Base-by-base conservation (phyloP, 2,888 invertebrate species). In the Sminthurinus aureus region DNA sequence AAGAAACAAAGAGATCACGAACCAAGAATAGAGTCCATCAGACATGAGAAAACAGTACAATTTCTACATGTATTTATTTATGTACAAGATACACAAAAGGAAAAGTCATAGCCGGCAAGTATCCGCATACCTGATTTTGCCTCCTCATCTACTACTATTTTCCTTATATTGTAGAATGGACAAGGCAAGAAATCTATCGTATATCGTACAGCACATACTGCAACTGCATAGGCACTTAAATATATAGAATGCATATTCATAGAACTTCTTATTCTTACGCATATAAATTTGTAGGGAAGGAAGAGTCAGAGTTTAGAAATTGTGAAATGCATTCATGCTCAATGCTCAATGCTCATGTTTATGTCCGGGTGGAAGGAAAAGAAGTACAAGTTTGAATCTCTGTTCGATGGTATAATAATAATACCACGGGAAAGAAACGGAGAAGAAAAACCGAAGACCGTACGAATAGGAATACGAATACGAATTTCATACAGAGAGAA, bases 321-420 rank as follows among this genome's bases (percentile, higher is more conserved):
- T 73, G 26, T 0, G 51, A 76, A 52, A 76, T 76, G 76, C 76
- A 22, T 75, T 38, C 38, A 38, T 38, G 3, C 38, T n/a, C n/a
- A n/a, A n/a, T n/a, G n/a, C n/a, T n/a, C n/a, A n/a, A 38, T 38
- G 3, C 38, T 75, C 58, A 71, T 64, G 81, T 81, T 81, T 81
- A 81, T 81, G 81, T 81, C 81, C 81, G 81, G 74, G 81, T 81
- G 73, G 20, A 81, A 81, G 66, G 26, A n/a, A n/a, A n/a, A n/a
- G n/a, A n/a, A n/a, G n/a, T n/a, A n/a, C n/a, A n/a, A 74, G 73
- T 81, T 81, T 75, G 74, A 81, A 81, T 81, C 73, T 58, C 74
- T 51, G 74, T 74, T 81, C 81, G 66, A 51, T 81, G 73, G 20
- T n/a, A n/a, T n/a, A n/a, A 38, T 38, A 38, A 38, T 38, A 38